phyloP scores from a whole-genome alignment of 2,888 invertebrate species.

The Salticus scenicus region DNA sequence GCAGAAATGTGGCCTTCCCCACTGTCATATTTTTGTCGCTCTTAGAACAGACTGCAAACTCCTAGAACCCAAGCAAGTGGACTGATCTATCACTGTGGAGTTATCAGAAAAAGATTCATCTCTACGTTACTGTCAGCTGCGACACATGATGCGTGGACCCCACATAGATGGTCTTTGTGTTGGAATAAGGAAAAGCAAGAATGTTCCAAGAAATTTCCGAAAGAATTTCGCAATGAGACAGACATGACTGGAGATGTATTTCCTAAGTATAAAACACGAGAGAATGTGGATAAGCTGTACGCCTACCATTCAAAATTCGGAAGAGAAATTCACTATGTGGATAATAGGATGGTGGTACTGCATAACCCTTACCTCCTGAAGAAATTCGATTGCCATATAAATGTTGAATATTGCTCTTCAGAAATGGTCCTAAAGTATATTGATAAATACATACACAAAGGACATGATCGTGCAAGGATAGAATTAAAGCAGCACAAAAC shows the following conservation, averaged over 20 bases:
- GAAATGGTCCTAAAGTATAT: background rate
- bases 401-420: background rate
- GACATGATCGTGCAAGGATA: slow-evolving; percentile 8
- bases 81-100: slow-evolving; percentile 13
- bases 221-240: slow-evolving; percentile 17
- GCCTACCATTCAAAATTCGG: background rate
- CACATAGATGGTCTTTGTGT: slow-evolving; percentile 1
- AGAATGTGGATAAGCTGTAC: background rate
- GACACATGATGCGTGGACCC: slow-evolving; percentile 8
- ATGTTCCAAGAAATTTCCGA: slow-evolving; percentile 17
- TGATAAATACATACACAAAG: slow-evolving; percentile 15
- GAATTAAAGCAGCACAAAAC: background rate
- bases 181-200: background rate
- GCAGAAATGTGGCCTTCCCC: too few relatives aligned
- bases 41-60: slow-evolving; percentile 1
- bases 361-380: slow-evolving; percentile 9
- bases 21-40: background rate
- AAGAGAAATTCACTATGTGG: background rate
- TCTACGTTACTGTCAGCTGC: background rate
- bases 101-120: background rate
- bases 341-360: slow-evolving; percentile 15
- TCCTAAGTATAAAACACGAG: background rate
- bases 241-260: slow-evolving; percentile 21
- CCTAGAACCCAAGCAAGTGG: background rate
- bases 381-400: background rate